Evolutionary conservation across 1,140 invertebrate genomes (phyloP).

Genomic region (Papilio helenus): DNA sequence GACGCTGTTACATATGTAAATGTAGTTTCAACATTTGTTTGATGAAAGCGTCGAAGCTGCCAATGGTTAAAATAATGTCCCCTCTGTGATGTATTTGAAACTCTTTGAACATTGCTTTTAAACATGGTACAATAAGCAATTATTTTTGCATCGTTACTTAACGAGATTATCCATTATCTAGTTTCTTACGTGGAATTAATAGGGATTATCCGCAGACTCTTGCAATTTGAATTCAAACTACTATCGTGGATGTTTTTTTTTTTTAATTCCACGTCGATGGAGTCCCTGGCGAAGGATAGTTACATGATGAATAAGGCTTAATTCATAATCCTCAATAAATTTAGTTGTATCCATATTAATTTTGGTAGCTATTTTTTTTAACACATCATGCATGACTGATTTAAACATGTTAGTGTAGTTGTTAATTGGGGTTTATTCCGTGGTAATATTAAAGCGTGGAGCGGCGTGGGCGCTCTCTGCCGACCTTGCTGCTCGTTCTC

Average conservation of each 20-base stretch:
- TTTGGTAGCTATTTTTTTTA: not conserved
- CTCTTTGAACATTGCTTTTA: too few relatives aligned
- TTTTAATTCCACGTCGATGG: too few relatives aligned
- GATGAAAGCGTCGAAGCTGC: too few relatives aligned
- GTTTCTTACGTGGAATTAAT: slow-evolving; percentile 12
- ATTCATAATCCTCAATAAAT: too few relatives aligned
- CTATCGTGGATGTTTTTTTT: not conserved
- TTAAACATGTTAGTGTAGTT: not conserved
- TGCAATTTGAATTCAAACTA: slow-evolving; percentile 12
- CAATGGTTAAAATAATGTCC: too few relatives aligned
- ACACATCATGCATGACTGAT: not conserved
- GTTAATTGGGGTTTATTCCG: slow-evolving; percentile 3
- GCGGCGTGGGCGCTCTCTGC: slow-evolving; percentile 6
- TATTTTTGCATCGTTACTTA: not conserved
- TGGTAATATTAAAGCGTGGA: slow-evolving; percentile 4
- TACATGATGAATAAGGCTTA: too few relatives aligned
- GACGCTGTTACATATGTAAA: too few relatives aligned
- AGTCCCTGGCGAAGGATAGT: too few relatives aligned
- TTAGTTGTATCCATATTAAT: too few relatives aligned
- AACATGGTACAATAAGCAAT: not conserved
- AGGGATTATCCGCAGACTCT: not conserved
- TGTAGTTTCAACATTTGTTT: too few relatives aligned
- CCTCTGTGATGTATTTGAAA: too few relatives aligned
- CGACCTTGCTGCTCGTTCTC: slow-evolving; percentile 35
- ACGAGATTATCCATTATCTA: not conserved